Percentiles rank a stretch among this genome's conserved stretches.
Conservation (phyloP, 2,113 vertebrate species). For the Atherinomorus stipes region DNA sequence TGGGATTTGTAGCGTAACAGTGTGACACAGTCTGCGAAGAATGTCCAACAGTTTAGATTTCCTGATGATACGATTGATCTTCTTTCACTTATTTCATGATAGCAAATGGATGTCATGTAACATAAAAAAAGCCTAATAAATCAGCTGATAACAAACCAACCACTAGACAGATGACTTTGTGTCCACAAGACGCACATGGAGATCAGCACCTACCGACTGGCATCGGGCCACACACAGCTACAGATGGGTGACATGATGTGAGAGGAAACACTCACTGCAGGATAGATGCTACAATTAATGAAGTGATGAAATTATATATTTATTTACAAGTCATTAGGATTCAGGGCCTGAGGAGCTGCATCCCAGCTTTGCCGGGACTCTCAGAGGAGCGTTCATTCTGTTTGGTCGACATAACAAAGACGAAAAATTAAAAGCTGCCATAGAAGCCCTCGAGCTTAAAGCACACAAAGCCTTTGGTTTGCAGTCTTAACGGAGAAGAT, state of each 20-base stretch:
- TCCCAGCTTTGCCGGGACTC: conserved; percentile 60
- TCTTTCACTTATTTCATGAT: neutral
- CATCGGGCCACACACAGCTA: conserved; percentile 5
- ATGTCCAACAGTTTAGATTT: too few relatives aligned
- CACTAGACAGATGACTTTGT: conserved; percentile 21
- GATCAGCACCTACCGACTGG: neutral
- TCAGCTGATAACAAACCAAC: conserved; percentile 19
- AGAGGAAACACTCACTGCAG: conserved; percentile 64
- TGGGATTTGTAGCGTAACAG: neutral
- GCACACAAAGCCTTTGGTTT: conserved; percentile 58
- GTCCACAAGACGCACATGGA: neutral
- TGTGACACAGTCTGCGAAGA: too few relatives aligned
- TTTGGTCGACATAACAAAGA: conserved; percentile 78
- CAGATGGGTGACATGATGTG: conserved; percentile 44
- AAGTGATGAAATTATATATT: conserved; percentile 81
- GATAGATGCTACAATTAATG: conserved; percentile 76
- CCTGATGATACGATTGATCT: too few relatives aligned
- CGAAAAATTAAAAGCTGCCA: conserved; percentile 65
- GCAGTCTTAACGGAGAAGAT: conserved; percentile 47
- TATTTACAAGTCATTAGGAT: conserved; percentile 83
- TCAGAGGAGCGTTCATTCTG: conserved; percentile 70
- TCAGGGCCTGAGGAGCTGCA: conserved; percentile 68
- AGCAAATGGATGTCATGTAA: neutral
- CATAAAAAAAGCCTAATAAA: conserved; percentile 4
- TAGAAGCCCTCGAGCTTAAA: conserved; percentile 52